Percentiles rank a stretch among this genome's conserved stretches.
Evolutionary conservation across 1,140 invertebrate genomes (phyloP).

Genomic region (Goniozus legneri): DNA sequence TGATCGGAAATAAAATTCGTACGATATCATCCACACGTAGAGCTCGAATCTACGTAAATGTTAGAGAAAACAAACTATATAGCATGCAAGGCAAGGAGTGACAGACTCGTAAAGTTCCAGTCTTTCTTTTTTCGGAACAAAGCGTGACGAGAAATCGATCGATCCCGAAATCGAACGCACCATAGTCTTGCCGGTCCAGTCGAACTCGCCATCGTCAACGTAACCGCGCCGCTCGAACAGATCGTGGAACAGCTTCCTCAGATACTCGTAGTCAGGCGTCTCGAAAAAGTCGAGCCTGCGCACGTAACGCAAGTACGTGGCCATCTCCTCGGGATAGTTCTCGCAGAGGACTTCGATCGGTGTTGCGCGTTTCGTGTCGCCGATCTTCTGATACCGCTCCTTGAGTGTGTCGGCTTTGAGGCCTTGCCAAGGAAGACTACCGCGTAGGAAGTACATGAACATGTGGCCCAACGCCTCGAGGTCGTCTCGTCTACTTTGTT

Average conservation of each 20-base stretch:
- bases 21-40: no score
- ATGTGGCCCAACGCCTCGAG: conserved; percentile 99
- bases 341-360: conserved; percentile 97
- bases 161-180: conserved; percentile 62
- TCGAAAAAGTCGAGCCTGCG: conserved; percentile 98
- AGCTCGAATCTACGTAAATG: no score
- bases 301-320: conserved; percentile 96
- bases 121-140: no score
- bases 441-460: conserved; percentile 99
- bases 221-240: conserved; percentile 91
- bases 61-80: no score
- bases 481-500: conserved; percentile 98
- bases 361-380: conserved; percentile 97
- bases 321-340: conserved; percentile 96
- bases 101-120: no score
- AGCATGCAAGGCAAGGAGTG: no score
- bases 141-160: conserved; percentile 4
- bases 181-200: conserved; percentile 97
- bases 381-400: conserved; percentile 99
- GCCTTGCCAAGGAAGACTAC: conserved; percentile 99
- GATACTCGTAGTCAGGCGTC: conserved; percentile 98
- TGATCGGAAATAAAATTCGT: no score
- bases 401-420: conserved; percentile 99
- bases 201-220: conserved; percentile 93
- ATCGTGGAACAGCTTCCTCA: conserved; percentile 91